Evolutionary conservation across 2,797 vertebrate species (phyloP).

Genomic region (Melanotaenia parkinsoni): DNA sequence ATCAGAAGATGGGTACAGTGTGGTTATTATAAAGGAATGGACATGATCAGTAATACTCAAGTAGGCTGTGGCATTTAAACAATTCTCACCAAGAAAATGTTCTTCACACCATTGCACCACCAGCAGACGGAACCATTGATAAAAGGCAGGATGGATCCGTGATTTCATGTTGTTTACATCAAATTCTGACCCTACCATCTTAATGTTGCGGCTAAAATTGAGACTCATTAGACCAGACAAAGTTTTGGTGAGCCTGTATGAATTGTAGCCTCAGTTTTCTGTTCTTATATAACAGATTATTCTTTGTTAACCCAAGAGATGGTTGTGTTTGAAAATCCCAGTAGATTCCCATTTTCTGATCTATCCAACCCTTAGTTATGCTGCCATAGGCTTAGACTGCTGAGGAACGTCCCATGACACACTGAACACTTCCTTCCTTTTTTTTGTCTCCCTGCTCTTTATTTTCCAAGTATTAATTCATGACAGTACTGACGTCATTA

Average conservation of each 20-base stretch:
- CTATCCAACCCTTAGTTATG: not conserved
- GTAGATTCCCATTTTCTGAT: not conserved
- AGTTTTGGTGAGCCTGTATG: too few relatives aligned
- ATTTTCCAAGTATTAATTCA: not conserved
- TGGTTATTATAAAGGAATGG: too few relatives aligned
- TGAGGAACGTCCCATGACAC: not conserved
- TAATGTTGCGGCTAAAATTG: conserved; percentile 26
- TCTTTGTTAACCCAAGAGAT: not conserved
- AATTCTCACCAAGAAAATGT: not conserved
- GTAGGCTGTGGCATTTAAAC: not conserved
- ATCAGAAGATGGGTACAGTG: conserved; percentile 43
- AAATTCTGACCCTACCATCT: conserved; percentile 45
- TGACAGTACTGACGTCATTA: not conserved
- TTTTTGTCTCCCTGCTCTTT: not conserved
- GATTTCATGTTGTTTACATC: conserved; percentile 49
- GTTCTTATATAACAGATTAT: not conserved
- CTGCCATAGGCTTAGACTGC: not conserved
- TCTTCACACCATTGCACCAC: not conserved
- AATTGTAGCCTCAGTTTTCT: not conserved
- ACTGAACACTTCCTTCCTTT: not conserved
- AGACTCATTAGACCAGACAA: not conserved
- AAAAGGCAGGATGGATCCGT: conserved; percentile 31
- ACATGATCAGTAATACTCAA: not conserved
- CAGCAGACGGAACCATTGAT: not conserved
- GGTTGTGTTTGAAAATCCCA: not conserved